Base-by-base conservation (phyloP, 2,113 vertebrate genomes). In the Tragelaphus strepsiceros region DNA sequence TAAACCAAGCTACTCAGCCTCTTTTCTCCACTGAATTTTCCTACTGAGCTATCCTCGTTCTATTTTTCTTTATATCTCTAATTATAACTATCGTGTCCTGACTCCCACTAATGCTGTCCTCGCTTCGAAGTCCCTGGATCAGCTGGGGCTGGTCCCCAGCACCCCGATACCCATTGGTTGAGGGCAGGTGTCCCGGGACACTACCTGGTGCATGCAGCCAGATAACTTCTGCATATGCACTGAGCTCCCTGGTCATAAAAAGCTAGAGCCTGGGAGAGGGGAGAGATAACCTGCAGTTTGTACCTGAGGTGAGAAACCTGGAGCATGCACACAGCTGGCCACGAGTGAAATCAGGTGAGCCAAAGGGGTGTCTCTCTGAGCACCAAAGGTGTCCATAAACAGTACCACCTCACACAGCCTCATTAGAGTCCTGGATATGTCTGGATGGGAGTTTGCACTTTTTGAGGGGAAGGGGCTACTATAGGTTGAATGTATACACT, bases 161-260 rank as follows among this genome's bases (percentile, higher is more conserved):
- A n/a, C 7, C 32, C 19, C 0, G 0, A 32, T 1, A 16, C 39
- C 84, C 39, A 22, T 0, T 7, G 28, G 54, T 46, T n/a, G 28
- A 74, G 28, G 49, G 22, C 16, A 21, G 26, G 14, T 28, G 24
- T 43, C 59, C 39, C 12, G 6, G 32, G 53, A 54, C 16, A 35
- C 46, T 6, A 4, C 4, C 7, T 74, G 39, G 53, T 0, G 1
- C 16, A 0, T 26, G 53, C 8, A 13, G 15, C 77, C 53, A 9
- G 62, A n/a, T 62, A n/a, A 61, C 30, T 46, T 21, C 46, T 22
- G 30, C 4, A 0, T 39, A 49, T 7, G 32, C 1, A 2, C 14
- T 39, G 51, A 71, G 35, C 26, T 7, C 19, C 30, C 15, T 24
- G 71, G 3, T 49, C 22, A 9, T 24, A 81, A n/a, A 14, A 24